Conservation (phyloP, 2,888 invertebrate species). For the Adelognathus sp. region DNA sequence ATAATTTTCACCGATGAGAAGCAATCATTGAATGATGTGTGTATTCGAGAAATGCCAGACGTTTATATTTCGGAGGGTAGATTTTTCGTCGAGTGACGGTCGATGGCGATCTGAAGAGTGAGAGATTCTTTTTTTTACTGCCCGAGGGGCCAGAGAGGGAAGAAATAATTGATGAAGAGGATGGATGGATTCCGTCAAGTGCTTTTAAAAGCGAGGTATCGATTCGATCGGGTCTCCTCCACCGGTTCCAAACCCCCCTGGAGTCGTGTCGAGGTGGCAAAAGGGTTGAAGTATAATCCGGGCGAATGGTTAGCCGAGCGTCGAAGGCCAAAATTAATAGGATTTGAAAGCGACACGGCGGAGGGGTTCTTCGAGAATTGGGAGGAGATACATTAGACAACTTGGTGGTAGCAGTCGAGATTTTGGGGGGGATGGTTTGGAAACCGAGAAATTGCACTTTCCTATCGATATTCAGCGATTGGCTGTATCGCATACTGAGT, state of each 20-base stretch:
- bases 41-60: background rate
- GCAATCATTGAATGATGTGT: background rate
- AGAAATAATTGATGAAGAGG: slow-evolving; percentile 40
- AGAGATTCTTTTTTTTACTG: background rate
- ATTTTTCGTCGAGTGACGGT: too few species aligned
- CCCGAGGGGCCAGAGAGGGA: slow-evolving; percentile 8
- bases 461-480: background rate
- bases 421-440: background rate
- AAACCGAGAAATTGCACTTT: background rate
- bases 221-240: slow-evolving; percentile 47
- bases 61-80: background rate
- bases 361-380: slow-evolving; percentile 21
- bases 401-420: background rate
- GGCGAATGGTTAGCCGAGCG: slow-evolving; percentile 64
- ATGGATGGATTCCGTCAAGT: slow-evolving; percentile 21
- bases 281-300: slow-evolving; percentile 69
- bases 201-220: slow-evolving; percentile 30
- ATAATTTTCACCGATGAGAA: slow-evolving; percentile 30
- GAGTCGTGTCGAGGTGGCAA: slow-evolving; percentile 36
- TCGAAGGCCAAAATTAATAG: slow-evolving; percentile 69
- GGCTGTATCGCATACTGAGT: too few species aligned
- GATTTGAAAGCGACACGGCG: slow-evolving; percentile 60
- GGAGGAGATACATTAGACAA: slow-evolving; percentile 6
- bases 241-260: too few species aligned
- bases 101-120: background rate